These are phyloP conservation scores for Cryptosula pallasiana DNA, from an alignment of 2,888 invertebrate genomes.

Conservation along the genomic window DNA sequence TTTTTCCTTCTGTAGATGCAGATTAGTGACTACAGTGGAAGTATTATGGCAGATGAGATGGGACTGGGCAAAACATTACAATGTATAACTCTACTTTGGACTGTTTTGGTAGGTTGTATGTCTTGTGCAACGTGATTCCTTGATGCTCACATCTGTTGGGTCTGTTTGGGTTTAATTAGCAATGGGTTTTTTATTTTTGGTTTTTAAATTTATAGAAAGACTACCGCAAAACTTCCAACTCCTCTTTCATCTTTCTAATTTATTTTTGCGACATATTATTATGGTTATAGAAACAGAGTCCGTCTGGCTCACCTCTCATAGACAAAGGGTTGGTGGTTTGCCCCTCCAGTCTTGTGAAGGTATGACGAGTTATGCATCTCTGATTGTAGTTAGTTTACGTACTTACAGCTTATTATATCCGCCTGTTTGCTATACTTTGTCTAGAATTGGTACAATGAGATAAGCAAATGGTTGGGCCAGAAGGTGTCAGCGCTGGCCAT, in stretches of 20 bases:
- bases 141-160: too few species aligned
- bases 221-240: too few species aligned
- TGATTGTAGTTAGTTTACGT: too few species aligned
- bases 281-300: slow-evolving; percentile 69
- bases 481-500: slow-evolving; percentile 67
- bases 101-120: slow-evolving; percentile 66
- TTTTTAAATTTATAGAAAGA: too few species aligned
- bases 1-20: slow-evolving; percentile 55
- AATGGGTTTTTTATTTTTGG: too few species aligned
- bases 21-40: slow-evolving; percentile 80
- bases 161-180: too few species aligned
- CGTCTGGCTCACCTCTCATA: slow-evolving; percentile 81
- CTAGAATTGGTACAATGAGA: slow-evolving; percentile 95
- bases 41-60: slow-evolving; percentile 99
- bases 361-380: too few species aligned
- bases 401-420: too few species aligned
- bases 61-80: slow-evolving; percentile 95
- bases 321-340: slow-evolving; percentile 91
- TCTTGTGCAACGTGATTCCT: too few species aligned
- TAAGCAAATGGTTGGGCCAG: slow-evolving; percentile 88
- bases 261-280: too few species aligned
- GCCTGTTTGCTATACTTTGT: too few species aligned
- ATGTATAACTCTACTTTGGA: slow-evolving; percentile 93
- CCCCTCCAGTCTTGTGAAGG: slow-evolving; percentile 92
- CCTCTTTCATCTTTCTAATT: too few species aligned